These are phyloP conservation scores for Molossus alvarezi DNA, from an alignment of 2,797 vertebrate genomes.

Conservation along the genomic window DNA sequence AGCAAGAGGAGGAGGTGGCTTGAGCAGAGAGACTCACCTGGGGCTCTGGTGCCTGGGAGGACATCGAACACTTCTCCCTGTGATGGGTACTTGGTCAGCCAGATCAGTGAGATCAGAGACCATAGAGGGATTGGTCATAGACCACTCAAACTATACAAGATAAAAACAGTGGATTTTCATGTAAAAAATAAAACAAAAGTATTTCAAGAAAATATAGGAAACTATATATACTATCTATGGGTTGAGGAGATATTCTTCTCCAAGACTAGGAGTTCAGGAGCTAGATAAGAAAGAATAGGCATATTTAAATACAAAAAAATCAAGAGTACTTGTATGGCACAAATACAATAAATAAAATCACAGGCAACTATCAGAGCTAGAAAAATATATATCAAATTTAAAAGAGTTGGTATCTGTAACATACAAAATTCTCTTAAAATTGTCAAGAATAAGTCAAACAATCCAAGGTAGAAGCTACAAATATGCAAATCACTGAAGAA, in stretches of 20 bases:
- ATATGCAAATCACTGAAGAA: conserved; percentile 48
- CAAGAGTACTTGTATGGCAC: neutral
- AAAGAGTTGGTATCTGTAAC: neutral
- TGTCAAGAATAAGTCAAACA: neutral
- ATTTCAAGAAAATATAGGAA: conserved; percentile 22
- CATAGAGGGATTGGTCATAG: neutral
- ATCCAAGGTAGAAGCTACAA: conserved; percentile 39
- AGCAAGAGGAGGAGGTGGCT: neutral
- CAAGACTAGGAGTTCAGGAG: conserved; percentile 28
- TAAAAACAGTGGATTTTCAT: conserved; percentile 7
- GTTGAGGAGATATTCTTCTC: neutral
- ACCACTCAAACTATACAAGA: neutral
- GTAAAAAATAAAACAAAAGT: conserved; percentile 15
- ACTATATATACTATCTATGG: neutral
- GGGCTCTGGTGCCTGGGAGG: neutral
- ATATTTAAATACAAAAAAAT: conserved; percentile 48
- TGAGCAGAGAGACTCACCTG: neutral
- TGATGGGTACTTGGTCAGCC: neutral
- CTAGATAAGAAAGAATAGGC: neutral
- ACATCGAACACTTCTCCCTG: neutral
- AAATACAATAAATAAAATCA: conserved; percentile 62
- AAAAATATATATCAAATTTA: conserved; percentile 8
- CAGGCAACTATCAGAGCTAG: conserved; percentile 38
- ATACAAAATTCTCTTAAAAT: conserved; percentile 56
- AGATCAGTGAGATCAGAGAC: conserved; percentile 23